Conservation (phyloP, 2,888 invertebrate genomes). For the Tanytarsus gracilentus region DNA sequence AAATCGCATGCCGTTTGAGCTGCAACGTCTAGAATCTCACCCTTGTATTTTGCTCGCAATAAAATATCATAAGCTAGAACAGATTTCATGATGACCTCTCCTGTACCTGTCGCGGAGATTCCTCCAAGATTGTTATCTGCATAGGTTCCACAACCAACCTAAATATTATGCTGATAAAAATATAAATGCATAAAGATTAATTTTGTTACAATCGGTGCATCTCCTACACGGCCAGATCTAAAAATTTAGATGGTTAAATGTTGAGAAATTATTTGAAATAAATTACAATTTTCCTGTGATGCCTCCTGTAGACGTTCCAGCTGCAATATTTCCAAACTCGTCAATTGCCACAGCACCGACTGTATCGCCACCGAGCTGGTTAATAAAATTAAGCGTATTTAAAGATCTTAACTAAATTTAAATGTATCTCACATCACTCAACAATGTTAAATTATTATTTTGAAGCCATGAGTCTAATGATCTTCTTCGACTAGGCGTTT, state of each 20-base stretch:
- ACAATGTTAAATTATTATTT: no score
- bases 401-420: no score
- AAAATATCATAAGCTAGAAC: constrained; percentile 66
- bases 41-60: constrained; percentile 51
- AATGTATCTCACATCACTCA: no score
- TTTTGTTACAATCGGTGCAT: constrained; percentile 62
- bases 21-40: constrained; percentile 51
- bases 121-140: constrained; percentile 64
- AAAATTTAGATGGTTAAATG: no score
- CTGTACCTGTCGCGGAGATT: constrained; percentile 72
- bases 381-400: no score
- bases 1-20: constrained; percentile 51
- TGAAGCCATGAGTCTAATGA: constrained; percentile 46
- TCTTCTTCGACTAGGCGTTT: constrained; percentile 50
- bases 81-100: constrained; percentile 70
- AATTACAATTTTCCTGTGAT: constrained; percentile 70
- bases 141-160: constrained; percentile 68
- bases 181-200: no score
- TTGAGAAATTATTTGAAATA: no score
- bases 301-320: constrained; percentile 78
- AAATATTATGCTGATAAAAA: no score
- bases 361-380: background rate
- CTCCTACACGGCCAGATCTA: constrained; percentile 71
- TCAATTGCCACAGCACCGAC: constrained; percentile 72
- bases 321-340: constrained; percentile 60